phyloP scores from a whole-genome alignment of 2,113 vertebrate species.

The Nasalis larvatus region DNA sequence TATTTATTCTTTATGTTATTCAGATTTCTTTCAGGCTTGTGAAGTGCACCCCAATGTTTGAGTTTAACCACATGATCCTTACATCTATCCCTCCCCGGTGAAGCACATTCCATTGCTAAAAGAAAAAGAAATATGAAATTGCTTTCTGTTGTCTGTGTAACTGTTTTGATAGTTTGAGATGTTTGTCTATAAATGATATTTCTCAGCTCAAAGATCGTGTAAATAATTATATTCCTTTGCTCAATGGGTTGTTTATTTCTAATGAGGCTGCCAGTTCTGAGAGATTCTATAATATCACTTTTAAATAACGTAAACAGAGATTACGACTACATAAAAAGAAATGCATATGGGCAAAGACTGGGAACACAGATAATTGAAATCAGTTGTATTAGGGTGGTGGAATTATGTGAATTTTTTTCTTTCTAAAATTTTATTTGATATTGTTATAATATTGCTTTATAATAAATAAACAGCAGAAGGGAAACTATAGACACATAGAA shows the following conservation, averaged over 20 bases:
- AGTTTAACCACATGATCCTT: constrained; percentile 45
- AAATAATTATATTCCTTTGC: constrained; percentile 66
- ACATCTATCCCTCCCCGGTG: constrained; percentile 30
- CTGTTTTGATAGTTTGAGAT: constrained; percentile 57
- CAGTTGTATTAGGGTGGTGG: constrained; percentile 52
- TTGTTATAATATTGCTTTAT: constrained; percentile 61
- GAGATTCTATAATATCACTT: constrained; percentile 53
- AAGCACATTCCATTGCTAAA: constrained; percentile 75
- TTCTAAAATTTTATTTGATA: constrained; percentile 45
- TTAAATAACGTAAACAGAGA: constrained; percentile 49
- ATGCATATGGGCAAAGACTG: constrained; percentile 61
- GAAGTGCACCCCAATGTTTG: constrained; percentile 41
- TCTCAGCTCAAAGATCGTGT: constrained; percentile 63
- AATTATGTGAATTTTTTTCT: constrained; percentile 34
- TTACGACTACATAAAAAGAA: constrained; percentile 54
- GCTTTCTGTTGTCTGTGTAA: constrained; percentile 8
- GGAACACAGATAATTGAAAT: constrained; percentile 63
- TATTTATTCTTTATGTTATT: constrained; percentile 68
- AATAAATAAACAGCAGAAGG: constrained; percentile 64
- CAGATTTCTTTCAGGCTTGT: constrained; percentile 68
- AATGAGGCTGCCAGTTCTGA: constrained; percentile 64
- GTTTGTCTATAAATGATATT: constrained; percentile 71
- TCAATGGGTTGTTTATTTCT: constrained; percentile 66
- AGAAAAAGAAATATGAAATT: constrained; percentile 72
- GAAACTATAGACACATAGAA: constrained; percentile 64